Base-by-base conservation (phyloP, 2,797 vertebrate species). In the Eidolon dupreanum region DNA sequence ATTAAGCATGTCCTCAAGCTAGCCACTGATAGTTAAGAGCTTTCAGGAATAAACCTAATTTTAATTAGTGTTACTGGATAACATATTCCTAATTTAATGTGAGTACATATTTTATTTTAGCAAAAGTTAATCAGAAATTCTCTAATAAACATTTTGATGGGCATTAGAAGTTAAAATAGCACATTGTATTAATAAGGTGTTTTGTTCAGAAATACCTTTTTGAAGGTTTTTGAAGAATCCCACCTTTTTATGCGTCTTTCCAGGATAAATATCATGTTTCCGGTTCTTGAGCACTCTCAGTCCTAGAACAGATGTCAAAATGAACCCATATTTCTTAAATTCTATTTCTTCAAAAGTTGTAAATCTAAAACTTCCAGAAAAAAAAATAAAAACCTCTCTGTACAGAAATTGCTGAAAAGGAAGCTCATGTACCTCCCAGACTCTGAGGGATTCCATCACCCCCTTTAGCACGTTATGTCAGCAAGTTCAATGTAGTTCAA, bases 121-220 rank as follows among this genome's bases (percentile, higher is more conserved):
- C 65, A 82, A 75, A 92, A 20, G 6, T 84, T 84, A 88, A 66
- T 26, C 31, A 92, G 55, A 95, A 91, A 81, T 73, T 94, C 38
- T 90, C 61, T 84, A 86, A 86, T 24, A 87, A 95, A 73, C n/a
- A 94, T 86, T 77, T 74, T 38, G 12, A 79, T n/a, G 8, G 38
- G 41, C 43, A 70, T 83, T 83, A 91, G 74, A 95, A 94, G 94
- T 88, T 81, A 93, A 97, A 96, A 87, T 61, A 31, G 16, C 65
- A 26, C 22, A 53, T 46, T 70, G 5, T 43, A 74, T 85, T 84
- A 92, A 51, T 88, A 75, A 83, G 53, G 13, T n/a, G 85, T 53
- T 95, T 94, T 92, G 13, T 53, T 92, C 31, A 81, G 66, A 95
- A 88, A 74, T 83, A 65, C 13, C 49, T 49, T 16, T 49, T 17